These are phyloP conservation scores for Diaphora mendica DNA, from an alignment of 2,888 invertebrate genomes.

Conservation along the genomic window DNA sequence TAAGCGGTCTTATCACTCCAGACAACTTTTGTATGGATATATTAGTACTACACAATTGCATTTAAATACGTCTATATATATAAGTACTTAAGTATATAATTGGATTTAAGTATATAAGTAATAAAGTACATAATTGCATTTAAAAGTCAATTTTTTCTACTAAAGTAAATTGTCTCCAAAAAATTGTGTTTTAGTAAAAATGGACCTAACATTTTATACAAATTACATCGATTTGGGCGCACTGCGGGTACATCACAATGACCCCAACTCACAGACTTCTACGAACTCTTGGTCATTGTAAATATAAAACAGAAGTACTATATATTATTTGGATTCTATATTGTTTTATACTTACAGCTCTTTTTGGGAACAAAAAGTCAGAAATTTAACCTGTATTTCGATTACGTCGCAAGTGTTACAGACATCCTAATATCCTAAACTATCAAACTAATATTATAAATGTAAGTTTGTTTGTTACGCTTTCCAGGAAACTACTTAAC, in stretches of 20 bases:
- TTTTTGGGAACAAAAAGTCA: no score
- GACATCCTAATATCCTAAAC: no score
- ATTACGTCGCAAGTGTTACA: no score
- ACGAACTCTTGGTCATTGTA: conserved; percentile 32
- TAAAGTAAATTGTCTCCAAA: conserved; percentile 25
- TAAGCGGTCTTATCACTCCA: no score
- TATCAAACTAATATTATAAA: no score
- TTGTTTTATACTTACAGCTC: no score
- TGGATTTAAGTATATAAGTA: background rate
- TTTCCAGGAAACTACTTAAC: no score
- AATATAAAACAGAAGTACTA: conserved; percentile 32
- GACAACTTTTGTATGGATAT: no score
- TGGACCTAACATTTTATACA: conserved; percentile 41
- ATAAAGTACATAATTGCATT: background rate
- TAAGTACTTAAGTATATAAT: background rate
- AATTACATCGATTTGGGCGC: conserved; percentile 55
- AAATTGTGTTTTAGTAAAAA: conserved; percentile 36
- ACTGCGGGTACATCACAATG: conserved; percentile 55
- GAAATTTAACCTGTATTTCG: no score
- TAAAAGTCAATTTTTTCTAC: conserved; percentile 10
- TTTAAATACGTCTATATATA: background rate
- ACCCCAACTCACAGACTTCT: conserved; percentile 46
- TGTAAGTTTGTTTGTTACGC: no score
- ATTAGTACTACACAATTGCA: background rate
- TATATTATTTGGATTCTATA: background rate